These are phyloP conservation scores for Podargus strigoides DNA, from an alignment of 2,797 vertebrate genomes.

Conservation along the genomic window DNA sequence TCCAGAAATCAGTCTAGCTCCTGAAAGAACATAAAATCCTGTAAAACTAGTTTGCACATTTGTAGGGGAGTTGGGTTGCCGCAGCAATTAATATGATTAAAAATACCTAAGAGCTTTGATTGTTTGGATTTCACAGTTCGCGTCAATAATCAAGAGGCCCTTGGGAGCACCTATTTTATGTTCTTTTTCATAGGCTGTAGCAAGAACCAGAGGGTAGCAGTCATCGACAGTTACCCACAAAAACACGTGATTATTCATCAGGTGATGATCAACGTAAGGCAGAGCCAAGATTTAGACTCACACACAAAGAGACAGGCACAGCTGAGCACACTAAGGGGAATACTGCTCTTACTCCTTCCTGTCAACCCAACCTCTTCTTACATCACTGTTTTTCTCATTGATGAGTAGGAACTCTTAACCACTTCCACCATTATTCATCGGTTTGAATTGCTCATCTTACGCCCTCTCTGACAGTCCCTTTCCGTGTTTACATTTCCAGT, in stretches of 20 bases:
- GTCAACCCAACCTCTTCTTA: background rate
- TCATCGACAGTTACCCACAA: background rate
- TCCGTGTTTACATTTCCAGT: conserved; percentile 8
- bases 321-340: accelerated
- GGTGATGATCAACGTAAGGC: background rate
- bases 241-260: background rate
- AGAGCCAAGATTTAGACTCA: background rate
- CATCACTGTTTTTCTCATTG: background rate
- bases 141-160: background rate
- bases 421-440: background rate
- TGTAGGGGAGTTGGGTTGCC: background rate
- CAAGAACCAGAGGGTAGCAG: background rate
- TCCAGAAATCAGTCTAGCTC: background rate
- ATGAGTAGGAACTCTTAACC: background rate
- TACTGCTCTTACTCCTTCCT: background rate
- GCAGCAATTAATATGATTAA: background rate
- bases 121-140: background rate
- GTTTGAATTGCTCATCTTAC: background rate
- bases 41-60: background rate
- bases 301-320: background rate
- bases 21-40: background rate
- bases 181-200: background rate
- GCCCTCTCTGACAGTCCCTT: background rate
- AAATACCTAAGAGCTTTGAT: background rate
- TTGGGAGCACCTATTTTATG: background rate